phyloP scores from a whole-genome alignment of 2,797 vertebrate genomes.

The Phataginus tetradactyla region DNA sequence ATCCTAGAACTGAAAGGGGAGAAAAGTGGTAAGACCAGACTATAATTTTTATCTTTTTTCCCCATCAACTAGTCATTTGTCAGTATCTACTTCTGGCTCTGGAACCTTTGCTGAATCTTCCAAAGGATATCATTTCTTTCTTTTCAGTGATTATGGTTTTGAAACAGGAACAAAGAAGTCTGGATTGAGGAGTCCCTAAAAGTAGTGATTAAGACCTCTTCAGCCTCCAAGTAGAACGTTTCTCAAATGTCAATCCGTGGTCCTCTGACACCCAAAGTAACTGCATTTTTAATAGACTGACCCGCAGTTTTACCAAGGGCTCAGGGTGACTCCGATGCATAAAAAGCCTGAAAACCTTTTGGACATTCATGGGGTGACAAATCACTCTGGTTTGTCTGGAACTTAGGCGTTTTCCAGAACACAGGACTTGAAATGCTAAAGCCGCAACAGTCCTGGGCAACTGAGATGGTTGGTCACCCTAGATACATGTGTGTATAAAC shows the following conservation, averaged over 20 bases:
- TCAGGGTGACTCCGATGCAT: neutral
- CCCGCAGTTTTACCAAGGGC: neutral
- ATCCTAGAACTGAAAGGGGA: constrained; percentile 40
- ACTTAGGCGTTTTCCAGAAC: neutral
- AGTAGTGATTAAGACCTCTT: neutral
- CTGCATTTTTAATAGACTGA: neutral
- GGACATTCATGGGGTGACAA: neutral
- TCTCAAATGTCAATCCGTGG: neutral
- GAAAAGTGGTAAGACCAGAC: neutral
- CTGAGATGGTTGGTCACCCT: neutral
- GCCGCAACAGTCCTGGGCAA: neutral
- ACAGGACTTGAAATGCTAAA: neutral
- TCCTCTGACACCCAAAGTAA: neutral
- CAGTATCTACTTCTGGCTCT: neutral
- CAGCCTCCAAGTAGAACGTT: neutral
- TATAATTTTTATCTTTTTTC: neutral
- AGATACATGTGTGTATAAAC: neutral
- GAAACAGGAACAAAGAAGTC: constrained; percentile 13
- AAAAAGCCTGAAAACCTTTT: neutral
- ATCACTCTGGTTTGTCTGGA: neutral
- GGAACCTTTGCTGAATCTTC: constrained; percentile 15
- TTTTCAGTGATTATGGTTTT: constrained; percentile 39
- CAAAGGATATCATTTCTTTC: constrained; percentile 41
- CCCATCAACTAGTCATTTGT: constrained; percentile 25
- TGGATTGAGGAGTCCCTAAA: constrained; percentile 26